Base-by-base conservation (phyloP, 1,140 invertebrate genomes). In the Aphidius ervi region DNA sequence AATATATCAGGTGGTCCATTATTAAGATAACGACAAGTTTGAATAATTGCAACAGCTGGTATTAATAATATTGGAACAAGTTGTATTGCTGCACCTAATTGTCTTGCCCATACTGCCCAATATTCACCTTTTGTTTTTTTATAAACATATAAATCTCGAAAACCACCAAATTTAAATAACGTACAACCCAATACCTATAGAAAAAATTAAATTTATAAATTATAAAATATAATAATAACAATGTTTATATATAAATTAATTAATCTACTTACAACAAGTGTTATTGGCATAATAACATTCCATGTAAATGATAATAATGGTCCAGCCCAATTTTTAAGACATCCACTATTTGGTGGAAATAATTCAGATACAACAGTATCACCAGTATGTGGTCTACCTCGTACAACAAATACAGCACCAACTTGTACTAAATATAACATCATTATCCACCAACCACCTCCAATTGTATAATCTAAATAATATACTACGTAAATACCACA, bases 401-500 rank as follows among this genome's bases (percentile, higher is more conserved):
- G 83, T 6, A 94, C 88, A 68, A 91, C 85, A 70, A 94, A 91
- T 46, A 94, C 86, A 23, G 88, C 91, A 62, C 86, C 83, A 31
- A 92, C 84, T 79, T 92, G 83, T 10, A 89, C 75, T 9, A 92
- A 79, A 70, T 93, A 91, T 49, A 94, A 78, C 45, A 89, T 81
- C 71, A 92, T 87, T 42, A 94, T 85, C 87, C 91, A 94, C 93
- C 93, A 96, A 1, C 85, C 83, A 6, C 90, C 91, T 16, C 89
- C 89, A 64, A 93, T 79, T 46, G 87, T 85, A 70, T 90, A 91
- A 73, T 95, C 93, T 68, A 94, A 74, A 70, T 92, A 93, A 71
- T 94, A 93, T 0, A 94, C 84, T 5, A 93, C 85, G 61, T 86
- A 87, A 58, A 94, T 88, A n/a, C 92, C 92, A 68, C 89, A 81